phyloP scores from a whole-genome alignment of 2,113 vertebrate genomes.

The Promerops cafer region DNA sequence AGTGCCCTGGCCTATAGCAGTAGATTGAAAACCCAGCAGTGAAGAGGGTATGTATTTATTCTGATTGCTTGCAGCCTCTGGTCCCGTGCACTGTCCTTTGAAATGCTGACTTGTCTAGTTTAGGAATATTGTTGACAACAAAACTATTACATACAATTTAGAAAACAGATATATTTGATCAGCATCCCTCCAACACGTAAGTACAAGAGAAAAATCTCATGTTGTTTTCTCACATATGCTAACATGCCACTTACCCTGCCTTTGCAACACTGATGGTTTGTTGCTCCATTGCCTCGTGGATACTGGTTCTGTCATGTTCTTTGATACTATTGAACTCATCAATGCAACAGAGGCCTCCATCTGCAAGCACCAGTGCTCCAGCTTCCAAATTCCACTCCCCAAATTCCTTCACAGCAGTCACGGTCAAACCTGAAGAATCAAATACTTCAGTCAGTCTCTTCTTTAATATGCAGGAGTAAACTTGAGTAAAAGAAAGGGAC shows the following conservation, averaged over 20 bases:
- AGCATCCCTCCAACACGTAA: neutral
- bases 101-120: neutral
- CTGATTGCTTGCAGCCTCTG: neutral
- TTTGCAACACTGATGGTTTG: conserved; percentile 97
- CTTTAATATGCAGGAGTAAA: neutral
- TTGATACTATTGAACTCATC: conserved; percentile 98
- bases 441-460: neutral
- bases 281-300: conserved; percentile 97
- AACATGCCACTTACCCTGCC: conserved; percentile 79
- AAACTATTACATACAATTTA: neutral
- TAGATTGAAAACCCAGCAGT: neutral
- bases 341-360: conserved; percentile 95
- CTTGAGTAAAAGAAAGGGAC: neutral
- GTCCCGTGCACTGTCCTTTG: neutral
- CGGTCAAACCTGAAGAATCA: conserved; percentile 74
- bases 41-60: neutral
- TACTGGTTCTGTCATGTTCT: conserved; percentile 94
- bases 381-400: conserved; percentile 84
- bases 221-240: neutral
- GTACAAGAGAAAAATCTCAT: neutral
- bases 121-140: neutral
- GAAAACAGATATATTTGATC: neutral
- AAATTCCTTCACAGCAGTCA: conserved; percentile 80
- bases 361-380: conserved; percentile 89
- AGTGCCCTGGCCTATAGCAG: neutral